Conservation (phyloP, 2,113 vertebrate species). For the Rhabdornis inornatus region DNA sequence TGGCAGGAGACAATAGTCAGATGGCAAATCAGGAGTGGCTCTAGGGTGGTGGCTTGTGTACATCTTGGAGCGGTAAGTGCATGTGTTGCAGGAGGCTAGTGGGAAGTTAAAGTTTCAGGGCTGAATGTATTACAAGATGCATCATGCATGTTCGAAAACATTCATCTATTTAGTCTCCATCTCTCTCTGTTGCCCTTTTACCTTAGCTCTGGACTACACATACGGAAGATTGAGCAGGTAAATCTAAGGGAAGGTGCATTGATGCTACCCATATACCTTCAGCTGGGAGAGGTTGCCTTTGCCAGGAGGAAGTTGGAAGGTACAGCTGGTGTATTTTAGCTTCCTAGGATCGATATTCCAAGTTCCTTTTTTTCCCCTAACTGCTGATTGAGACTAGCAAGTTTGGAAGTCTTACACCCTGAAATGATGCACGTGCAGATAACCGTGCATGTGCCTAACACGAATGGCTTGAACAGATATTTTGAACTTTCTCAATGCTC, state of each 20-base stretch:
- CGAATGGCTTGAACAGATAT: not conserved
- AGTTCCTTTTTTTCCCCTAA: not conserved
- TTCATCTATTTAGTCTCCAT: not conserved
- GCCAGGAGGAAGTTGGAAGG: not conserved
- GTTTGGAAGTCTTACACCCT: not conserved
- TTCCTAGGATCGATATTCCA: not conserved
- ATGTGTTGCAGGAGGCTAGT: rapidly evolving
- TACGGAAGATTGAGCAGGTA: not conserved
- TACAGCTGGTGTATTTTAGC: not conserved
- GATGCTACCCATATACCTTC: not conserved
- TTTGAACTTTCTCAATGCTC: not conserved
- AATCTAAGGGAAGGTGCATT: not conserved
- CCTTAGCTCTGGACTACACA: not conserved
- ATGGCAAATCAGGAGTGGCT: not conserved
- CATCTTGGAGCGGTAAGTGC: rapidly evolving
- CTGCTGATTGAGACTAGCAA: not conserved
- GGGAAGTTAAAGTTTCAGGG: not conserved
- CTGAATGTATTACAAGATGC: not conserved
- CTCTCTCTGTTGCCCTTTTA: not conserved
- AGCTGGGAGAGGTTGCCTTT: not conserved
- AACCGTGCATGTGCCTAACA: not conserved
- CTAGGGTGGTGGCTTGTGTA: not conserved
- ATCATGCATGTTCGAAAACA: not conserved
- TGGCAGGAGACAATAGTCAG: not conserved
- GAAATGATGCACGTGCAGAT: not conserved